These are phyloP conservation scores for Argyresthia albistria DNA, from an alignment of 2,888 invertebrate species.

Conservation along the genomic window DNA sequence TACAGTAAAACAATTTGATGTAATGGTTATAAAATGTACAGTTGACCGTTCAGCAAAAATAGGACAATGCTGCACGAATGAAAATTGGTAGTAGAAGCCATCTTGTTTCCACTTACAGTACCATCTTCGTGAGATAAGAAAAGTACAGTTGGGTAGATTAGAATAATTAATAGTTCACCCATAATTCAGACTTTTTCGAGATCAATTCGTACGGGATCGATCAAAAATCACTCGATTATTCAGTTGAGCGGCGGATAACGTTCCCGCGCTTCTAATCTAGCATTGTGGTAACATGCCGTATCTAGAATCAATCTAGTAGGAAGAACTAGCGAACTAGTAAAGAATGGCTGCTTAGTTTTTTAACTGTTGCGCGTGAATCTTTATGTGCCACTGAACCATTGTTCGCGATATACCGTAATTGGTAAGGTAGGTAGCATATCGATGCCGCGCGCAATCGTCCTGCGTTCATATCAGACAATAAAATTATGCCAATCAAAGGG, in stretches of 20 bases:
- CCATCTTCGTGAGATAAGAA: too few species aligned
- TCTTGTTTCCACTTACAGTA: too few species aligned
- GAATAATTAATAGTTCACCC: too few species aligned
- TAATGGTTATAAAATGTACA: neutral
- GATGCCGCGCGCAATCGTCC: constrained; percentile 9
- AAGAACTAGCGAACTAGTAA: constrained; percentile 55
- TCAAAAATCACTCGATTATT: constrained; percentile 57
- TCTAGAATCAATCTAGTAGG: constrained; percentile 51
- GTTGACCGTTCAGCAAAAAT: neutral
- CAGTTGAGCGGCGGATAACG: constrained; percentile 37
- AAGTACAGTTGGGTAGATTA: too few species aligned
- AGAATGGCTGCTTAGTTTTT: constrained; percentile 43
- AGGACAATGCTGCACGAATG: too few species aligned
- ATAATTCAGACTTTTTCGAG: constrained; percentile 10
- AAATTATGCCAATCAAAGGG: constrained; percentile 3
- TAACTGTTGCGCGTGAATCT: constrained; percentile 43
- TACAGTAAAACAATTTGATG: too few species aligned
- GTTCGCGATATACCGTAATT: constrained; percentile 36
- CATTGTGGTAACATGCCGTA: constrained; percentile 46
- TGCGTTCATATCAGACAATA: constrained; percentile 6
- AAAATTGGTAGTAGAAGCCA: too few species aligned
- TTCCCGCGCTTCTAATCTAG: constrained; percentile 55
- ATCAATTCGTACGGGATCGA: constrained; percentile 51
- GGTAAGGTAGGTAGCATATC: constrained; percentile 10
- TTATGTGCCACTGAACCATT: constrained; percentile 29